Evolutionary conservation across 1,140 invertebrate species (phyloP), one percentile per base, ranked within the genome.

Genomic region (Caenorhabditis remanei): DNA sequence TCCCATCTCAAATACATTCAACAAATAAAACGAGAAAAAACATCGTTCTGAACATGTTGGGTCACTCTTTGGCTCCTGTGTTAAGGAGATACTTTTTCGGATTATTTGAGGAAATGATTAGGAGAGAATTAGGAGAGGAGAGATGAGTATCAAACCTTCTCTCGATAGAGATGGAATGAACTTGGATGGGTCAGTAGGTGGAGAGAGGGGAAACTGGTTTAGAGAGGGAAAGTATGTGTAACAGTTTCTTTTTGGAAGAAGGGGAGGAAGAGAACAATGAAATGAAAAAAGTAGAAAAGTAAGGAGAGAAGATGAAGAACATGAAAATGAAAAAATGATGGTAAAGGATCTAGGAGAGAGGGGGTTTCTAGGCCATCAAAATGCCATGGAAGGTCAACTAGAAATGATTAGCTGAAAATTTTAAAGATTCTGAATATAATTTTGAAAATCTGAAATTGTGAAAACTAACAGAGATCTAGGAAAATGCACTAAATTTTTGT

Each of bases 1-100:
- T 21, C 16, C 83, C 21, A 19, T 48, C 55, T 84, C 55, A 61
- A 63, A 84, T 84, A 84, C 55, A 84, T 63, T 61, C 40, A 61
- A 84, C 55, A 84, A 63, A 84, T 61, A 63, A 56, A 24, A 21
- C 14, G 58, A 16, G 46, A 58, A 63, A 58, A 48, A 43, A 48
- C 53, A 63, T 61, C 55, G 14, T 58, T 84, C 21, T 61, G 58
- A 58, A 48, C 58, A 63, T 58, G 82, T 58, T 43, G 6, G 55
- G 21, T 56, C 32, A 56, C 32, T 84, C 53, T 58, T 83, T 53
- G 55, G 55, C 48, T 84, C 40, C 83, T 61, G 83, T 32, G 32
- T 63, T 84, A 58, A 46, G 82, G 50, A 14, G 24, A 58, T 14
- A 61, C 21, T 55, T 41, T 58, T 61, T 84, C 5, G 32, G 24